Conservation (phyloP, 2,888 invertebrate species). For the Lymantria monacha region DNA sequence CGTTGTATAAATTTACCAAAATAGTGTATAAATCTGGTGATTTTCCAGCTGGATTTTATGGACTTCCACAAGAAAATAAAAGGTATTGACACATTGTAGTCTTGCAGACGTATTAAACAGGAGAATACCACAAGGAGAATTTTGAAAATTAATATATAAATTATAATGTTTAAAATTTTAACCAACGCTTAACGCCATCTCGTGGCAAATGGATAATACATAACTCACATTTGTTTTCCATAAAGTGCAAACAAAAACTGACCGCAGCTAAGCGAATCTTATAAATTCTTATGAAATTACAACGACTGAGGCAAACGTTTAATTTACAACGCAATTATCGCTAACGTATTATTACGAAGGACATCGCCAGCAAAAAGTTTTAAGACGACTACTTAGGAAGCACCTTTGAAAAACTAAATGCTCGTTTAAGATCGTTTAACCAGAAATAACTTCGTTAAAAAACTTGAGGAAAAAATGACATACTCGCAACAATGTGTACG, state of each 20-base stretch:
- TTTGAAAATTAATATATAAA: background rate
- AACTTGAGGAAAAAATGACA: constrained; percentile 55
- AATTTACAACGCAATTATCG: constrained; percentile 72
- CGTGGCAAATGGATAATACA: constrained; percentile 9
- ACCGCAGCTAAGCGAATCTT: constrained; percentile 41
- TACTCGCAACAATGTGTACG: constrained; percentile 64
- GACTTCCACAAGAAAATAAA: too few relatives aligned
- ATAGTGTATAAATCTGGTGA: too few relatives aligned
- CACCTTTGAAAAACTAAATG: constrained; percentile 77
- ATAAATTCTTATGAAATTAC: constrained; percentile 63
- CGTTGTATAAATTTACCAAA: too few relatives aligned
- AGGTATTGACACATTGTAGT: too few relatives aligned
- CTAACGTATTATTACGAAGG: constrained; percentile 71
- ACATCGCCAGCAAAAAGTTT: constrained; percentile 62
- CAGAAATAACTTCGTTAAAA: constrained; percentile 70
- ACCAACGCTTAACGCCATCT: constrained; percentile 28
- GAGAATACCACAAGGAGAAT: too few relatives aligned
- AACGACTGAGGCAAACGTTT: constrained; percentile 54
- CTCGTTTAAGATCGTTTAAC: constrained; percentile 75
- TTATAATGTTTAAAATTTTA: too few relatives aligned
- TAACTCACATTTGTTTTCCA: background rate
- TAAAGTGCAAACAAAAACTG: constrained; percentile 9
- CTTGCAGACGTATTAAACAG: too few relatives aligned
- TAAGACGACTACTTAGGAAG: constrained; percentile 72
- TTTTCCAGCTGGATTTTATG: too few relatives aligned